Evolutionary conservation across 2,888 invertebrate species (phyloP).

Genomic region (Phania funesta): DNA sequence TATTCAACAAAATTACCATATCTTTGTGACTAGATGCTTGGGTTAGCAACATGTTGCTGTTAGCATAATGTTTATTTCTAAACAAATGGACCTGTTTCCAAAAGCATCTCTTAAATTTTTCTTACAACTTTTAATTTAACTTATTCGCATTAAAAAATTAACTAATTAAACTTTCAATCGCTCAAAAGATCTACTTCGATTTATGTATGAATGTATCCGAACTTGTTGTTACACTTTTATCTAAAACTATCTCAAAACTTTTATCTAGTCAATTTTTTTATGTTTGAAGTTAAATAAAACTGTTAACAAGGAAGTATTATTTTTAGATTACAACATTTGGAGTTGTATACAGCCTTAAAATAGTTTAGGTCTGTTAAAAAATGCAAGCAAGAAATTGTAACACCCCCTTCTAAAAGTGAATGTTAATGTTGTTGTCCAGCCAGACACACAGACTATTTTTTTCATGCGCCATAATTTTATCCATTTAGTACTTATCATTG

Average conservation of each 20-base stretch:
- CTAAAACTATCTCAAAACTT: constrained; percentile 18
- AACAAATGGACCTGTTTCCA: too few species aligned
- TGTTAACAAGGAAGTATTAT: constrained; percentile 52
- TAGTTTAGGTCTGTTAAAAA: constrained; percentile 30
- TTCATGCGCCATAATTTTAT: constrained; percentile 36
- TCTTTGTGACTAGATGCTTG: too few species aligned
- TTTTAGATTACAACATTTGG: constrained; percentile 45
- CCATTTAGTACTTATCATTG: constrained; percentile 59
- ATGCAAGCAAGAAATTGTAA: constrained; percentile 37
- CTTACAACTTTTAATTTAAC: too few species aligned
- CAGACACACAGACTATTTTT: background rate
- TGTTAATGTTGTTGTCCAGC: constrained; percentile 48
- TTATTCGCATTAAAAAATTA: background rate
- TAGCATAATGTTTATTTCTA: too few species aligned
- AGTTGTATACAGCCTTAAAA: constrained; percentile 24
- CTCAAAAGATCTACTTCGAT: background rate
- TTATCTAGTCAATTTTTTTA: constrained; percentile 22
- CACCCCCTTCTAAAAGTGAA: constrained; percentile 66
- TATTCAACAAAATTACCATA: too few species aligned
- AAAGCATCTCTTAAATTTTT: too few species aligned
- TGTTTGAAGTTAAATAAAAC: constrained; percentile 1
- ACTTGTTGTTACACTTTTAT: background rate
- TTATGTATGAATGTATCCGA: background rate
- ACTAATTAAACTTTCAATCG: background rate
- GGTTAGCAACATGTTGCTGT: too few species aligned